Conservation (phyloP, 1,140 invertebrate species). For the Hyphantria cunea region DNA sequence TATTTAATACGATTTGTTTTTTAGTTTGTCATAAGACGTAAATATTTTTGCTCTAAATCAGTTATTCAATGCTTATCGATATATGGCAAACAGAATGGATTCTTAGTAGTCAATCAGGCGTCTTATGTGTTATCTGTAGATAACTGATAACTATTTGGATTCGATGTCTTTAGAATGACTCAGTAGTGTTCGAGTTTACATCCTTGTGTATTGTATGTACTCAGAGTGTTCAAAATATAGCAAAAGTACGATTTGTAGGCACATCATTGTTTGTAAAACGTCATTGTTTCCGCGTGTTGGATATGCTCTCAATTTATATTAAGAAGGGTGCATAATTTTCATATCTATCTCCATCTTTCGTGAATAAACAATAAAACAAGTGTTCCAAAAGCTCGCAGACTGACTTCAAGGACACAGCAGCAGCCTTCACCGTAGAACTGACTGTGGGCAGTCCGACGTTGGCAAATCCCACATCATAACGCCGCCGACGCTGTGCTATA, state of each 20-base stretch:
- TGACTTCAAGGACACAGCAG: slow-evolving; percentile 62
- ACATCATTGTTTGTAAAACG: not conserved
- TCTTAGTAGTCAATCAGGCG: slow-evolving; percentile 52
- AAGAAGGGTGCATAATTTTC: not conserved
- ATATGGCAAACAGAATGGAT: slow-evolving; percentile 30
- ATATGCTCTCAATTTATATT: not conserved
- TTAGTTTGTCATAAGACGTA: not conserved
- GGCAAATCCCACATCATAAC: slow-evolving; percentile 50
- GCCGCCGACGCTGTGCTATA: slow-evolving; percentile 48
- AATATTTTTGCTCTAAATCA: not conserved
- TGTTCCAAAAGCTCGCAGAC: slow-evolving; percentile 18
- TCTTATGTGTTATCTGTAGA: slow-evolving; percentile 49
- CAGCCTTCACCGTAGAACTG: slow-evolving; percentile 44
- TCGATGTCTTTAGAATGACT: slow-evolving; percentile 49
- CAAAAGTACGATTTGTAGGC: not conserved
- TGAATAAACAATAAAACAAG: slow-evolving; percentile 4
- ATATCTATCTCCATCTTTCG: not conserved
- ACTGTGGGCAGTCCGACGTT: slow-evolving; percentile 25
- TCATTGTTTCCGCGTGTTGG: not conserved
- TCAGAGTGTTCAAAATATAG: not conserved
- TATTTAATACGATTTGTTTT: not conserved
- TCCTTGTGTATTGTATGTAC: not conserved
- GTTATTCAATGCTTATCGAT: too few species aligned
- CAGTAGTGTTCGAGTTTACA: slow-evolving; percentile 21
- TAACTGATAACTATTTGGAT: slow-evolving; percentile 41